Evolutionary conservation across 2,113 vertebrate genomes (phyloP), one percentile per base, ranked within the genome.

Genomic region (Cyanoramphus novaezelandiae): DNA sequence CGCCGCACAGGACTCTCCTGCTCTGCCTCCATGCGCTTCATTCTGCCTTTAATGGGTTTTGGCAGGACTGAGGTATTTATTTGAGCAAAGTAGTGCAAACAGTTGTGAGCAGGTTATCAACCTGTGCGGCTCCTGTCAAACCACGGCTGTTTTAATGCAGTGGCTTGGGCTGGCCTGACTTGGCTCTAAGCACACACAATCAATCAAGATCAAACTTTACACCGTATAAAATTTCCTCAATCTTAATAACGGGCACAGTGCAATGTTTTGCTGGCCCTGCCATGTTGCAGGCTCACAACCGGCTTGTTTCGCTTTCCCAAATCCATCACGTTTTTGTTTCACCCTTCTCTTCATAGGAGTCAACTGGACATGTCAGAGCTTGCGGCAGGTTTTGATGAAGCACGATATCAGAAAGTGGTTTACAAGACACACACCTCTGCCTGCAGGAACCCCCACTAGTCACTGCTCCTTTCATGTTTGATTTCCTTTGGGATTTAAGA

Each of bases 391-490:
- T 59, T 31, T n/a, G 72, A 17, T 23, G 43, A n/a, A 10, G 3
- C 1, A 29, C 0, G 6, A 12, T 20, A 29, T 14, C 2, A 3
- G n/a, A 1, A 2, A 25, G n/a, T 3, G 50, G 19, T 23, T 81
- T 74, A 21, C 25, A 46, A 29, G 37, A 46, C 6, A 17, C 43
- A 39, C 69, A 11, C 10, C 35, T 76, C 53, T n/a, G 53, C 15
- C n/a, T 31, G 63, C 35, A 35, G 43, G 50, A 37, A 12, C 33
- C 53, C 75, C 55, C 63, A n/a, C 1, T 0, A 6, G 25, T 27
- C 71, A n/a, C 5, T 4, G 13, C 15, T 41, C 35, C 74, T 46
- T 88, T 50, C 1, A 21, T 31, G 46, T 88, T 50, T 52, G 15
- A 68, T 78, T 62, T 77, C 63, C 84, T 6, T 2, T 33, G 31